Conservation (phyloP, 2,888 invertebrate species). For the Cotesia congregata region DNA sequence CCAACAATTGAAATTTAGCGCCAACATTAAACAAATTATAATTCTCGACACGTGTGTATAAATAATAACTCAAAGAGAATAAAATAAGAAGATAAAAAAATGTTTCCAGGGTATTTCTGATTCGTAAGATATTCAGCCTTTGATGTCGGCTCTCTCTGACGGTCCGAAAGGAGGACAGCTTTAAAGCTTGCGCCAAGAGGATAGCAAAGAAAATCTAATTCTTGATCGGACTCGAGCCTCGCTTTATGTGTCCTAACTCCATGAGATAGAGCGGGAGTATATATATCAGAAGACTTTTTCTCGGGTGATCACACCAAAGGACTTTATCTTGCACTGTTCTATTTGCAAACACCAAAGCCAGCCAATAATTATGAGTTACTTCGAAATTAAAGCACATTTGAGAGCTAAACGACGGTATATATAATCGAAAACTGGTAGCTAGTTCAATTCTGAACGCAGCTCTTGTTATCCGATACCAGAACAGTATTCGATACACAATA, state of each 20-base stretch:
- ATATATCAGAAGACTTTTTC: too few species aligned
- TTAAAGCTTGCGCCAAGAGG: background rate
- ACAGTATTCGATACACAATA: background rate
- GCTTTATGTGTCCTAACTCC: background rate
- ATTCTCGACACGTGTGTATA: background rate
- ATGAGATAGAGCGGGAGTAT: too few species aligned
- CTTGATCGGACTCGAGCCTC: background rate
- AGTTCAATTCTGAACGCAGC: background rate
- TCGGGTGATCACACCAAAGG: too few species aligned
- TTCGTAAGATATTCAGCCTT: slow-evolving; percentile 1
- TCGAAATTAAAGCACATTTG: too few species aligned
- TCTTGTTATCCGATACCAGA: slow-evolving; percentile 2
- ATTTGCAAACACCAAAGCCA: too few species aligned
- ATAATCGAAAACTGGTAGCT: too few species aligned
- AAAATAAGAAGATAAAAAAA: background rate
- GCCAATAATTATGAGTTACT: too few species aligned
- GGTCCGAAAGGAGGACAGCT: background rate
- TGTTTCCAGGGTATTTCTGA: background rate
- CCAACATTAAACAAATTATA: too few species aligned
- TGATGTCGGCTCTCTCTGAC: background rate
- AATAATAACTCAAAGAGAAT: background rate
- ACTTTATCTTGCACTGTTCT: too few species aligned
- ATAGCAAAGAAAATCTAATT: background rate
- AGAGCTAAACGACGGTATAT: too few species aligned
- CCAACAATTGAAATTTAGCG: too few species aligned